These are phyloP conservation scores for Danio kyathit DNA, from an alignment of 2,797 vertebrate genomes.

Conservation along the genomic window DNA sequence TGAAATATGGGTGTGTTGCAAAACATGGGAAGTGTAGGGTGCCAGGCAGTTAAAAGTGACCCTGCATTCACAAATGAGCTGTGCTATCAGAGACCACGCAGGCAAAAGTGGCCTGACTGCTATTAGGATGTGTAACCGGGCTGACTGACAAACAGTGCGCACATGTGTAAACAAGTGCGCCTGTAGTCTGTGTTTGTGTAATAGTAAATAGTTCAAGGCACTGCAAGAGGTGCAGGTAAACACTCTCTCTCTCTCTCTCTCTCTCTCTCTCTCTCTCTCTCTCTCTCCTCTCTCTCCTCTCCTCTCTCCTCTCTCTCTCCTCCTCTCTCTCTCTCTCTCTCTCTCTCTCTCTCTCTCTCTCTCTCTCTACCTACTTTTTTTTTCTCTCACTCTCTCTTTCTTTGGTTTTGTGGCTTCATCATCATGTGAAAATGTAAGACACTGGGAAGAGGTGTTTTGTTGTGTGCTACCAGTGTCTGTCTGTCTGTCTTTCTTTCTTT, in stretches of 20 bases:
- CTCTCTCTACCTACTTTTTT: background rate
- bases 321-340: background rate
- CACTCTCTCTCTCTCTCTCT: background rate
- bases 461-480: background rate
- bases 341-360: background rate
- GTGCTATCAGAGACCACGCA: slow-evolving; percentile 66
- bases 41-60: slow-evolving; percentile 71
- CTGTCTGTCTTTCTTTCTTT: background rate
- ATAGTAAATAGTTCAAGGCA: slow-evolving; percentile 40
- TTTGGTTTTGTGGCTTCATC: slow-evolving; percentile 39
- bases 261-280: background rate
- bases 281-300: background rate
- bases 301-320: background rate
- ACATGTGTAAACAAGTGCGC: slow-evolving; percentile 13
- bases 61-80: slow-evolving; percentile 75
- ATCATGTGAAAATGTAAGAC: slow-evolving; percentile 3
- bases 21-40: slow-evolving; percentile 84
- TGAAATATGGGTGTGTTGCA: slow-evolving; percentile 78
- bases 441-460: slow-evolving; percentile 6
- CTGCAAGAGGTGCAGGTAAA: slow-evolving; percentile 41
- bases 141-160: slow-evolving; percentile 58
- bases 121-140: slow-evolving; percentile 57
- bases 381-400: background rate
- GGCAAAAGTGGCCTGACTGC: slow-evolving; percentile 76
- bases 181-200: slow-evolving; percentile 22